phyloP scores from a whole-genome alignment of 2,888 invertebrate genomes.

The Tetrapedia diversipes region DNA sequence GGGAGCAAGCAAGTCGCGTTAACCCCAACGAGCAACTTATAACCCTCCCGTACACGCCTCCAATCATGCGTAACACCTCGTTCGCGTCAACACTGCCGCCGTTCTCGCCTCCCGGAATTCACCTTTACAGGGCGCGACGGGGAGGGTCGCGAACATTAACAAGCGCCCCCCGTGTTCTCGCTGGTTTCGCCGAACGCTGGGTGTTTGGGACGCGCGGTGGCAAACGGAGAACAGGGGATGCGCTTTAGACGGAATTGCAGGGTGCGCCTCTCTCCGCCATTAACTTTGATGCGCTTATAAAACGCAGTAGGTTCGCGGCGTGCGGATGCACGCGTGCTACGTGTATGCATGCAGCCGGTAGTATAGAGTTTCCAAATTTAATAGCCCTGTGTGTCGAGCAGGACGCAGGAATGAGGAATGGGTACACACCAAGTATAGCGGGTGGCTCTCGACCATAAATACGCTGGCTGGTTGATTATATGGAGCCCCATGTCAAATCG shows the following conservation, averaged over 20 bases:
- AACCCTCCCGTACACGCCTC: background rate
- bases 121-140: background rate
- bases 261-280: constrained; percentile 71
- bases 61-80: background rate
- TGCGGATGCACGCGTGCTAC: constrained; percentile 25
- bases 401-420: constrained; percentile 70
- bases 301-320: constrained; percentile 70
- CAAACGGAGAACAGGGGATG: constrained; percentile 47
- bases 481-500: constrained; percentile 69
- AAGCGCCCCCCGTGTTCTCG: constrained; percentile 13
- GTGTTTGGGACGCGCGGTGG: too few species aligned
- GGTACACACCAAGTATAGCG: constrained; percentile 67
- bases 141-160: constrained; percentile 13
- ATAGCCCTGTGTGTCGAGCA: constrained; percentile 75
- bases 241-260: constrained; percentile 71
- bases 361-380: constrained; percentile 80
- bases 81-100: background rate
- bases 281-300: constrained; percentile 80
- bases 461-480: constrained; percentile 73
- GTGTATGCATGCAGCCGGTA: constrained; percentile 46
- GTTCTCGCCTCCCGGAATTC: constrained; percentile 11
- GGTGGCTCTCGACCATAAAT: constrained; percentile 71
- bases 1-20: too few species aligned
- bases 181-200: too few species aligned
- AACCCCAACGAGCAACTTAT: too few species aligned